phyloP scores from a whole-genome alignment of 2,888 invertebrate genomes.

The Pyrrhosoma nymphula region DNA sequence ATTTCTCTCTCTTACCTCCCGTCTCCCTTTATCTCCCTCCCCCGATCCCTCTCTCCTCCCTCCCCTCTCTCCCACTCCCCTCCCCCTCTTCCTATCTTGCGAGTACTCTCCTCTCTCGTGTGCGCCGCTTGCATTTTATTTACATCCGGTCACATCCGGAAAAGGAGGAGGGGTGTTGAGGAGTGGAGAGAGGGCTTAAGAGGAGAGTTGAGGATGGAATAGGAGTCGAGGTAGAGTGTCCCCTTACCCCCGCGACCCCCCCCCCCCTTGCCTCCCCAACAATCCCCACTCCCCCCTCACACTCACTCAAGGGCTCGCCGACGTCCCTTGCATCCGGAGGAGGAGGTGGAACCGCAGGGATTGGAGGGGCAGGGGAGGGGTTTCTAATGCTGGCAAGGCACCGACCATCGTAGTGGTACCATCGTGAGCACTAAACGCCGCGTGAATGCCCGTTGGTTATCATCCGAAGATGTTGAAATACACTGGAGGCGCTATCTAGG shows the following conservation, averaged over 20 bases:
- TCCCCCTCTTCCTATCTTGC: background rate
- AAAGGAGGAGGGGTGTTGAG: conserved; percentile 31
- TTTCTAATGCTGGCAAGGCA: too few relatives aligned
- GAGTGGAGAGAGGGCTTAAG: background rate
- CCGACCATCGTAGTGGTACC: too few relatives aligned
- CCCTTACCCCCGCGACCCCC: background rate
- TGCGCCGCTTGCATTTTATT: conserved; percentile 47
- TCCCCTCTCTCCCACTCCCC: background rate
- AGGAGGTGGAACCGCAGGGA: background rate
- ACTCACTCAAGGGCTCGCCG: background rate
- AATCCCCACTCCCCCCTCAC: background rate
- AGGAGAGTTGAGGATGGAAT: background rate
- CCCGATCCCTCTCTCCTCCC: background rate
- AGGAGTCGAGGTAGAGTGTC: background rate
- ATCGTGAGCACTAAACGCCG: too few relatives aligned
- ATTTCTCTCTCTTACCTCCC: background rate
- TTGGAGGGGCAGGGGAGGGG: background rate
- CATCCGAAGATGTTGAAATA: too few relatives aligned
- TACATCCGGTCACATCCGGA: conserved; percentile 67
- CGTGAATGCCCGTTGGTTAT: too few relatives aligned
- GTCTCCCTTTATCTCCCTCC: background rate
- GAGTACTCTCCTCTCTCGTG: background rate
- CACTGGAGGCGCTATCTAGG: too few relatives aligned
- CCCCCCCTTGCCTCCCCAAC: background rate
- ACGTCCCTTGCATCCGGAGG: conserved; percentile 57